Evolutionary conservation across 2,113 vertebrate genomes (phyloP).

Genomic region (Mirza zaza): DNA sequence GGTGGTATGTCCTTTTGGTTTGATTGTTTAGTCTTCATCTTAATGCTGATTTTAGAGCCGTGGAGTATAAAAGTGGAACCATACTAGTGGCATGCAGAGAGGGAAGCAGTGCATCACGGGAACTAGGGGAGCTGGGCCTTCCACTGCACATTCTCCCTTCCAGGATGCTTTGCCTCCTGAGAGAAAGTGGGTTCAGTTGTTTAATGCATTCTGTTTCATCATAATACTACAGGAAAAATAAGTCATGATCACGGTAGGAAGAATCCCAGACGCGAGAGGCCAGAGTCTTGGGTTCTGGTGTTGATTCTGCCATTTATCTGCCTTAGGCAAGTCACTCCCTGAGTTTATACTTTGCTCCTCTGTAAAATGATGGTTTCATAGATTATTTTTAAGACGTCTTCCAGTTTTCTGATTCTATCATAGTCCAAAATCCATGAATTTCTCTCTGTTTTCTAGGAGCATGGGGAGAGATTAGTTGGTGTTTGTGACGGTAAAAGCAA

Average conservation of each 20-base stretch:
- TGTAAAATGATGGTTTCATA: background rate
- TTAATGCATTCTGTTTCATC: background rate
- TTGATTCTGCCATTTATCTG: background rate
- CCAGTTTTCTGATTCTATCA: background rate
- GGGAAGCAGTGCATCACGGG: background rate
- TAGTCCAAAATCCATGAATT: background rate
- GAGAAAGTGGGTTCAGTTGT: background rate
- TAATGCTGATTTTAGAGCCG: background rate
- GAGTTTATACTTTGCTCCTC: background rate
- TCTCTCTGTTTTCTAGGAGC: background rate
- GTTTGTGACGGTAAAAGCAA: background rate
- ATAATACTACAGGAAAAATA: background rate
- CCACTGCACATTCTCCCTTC: background rate
- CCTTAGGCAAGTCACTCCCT: background rate
- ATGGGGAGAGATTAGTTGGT: background rate
- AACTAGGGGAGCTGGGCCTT: background rate
- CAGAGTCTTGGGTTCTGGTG: background rate
- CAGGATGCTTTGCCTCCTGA: background rate
- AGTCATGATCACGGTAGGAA: background rate
- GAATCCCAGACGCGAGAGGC: background rate
- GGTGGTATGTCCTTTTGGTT: background rate
- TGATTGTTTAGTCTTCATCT: conserved; percentile 31
- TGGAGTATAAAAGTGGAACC: conserved; percentile 13
- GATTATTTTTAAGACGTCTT: background rate
- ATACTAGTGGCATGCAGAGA: background rate